A percentile compares a stretch with the other conserved stretches of the same genome.
Evolutionary conservation across 1,140 invertebrate species (phyloP).

Genomic region (Drosophila pachea): DNA sequence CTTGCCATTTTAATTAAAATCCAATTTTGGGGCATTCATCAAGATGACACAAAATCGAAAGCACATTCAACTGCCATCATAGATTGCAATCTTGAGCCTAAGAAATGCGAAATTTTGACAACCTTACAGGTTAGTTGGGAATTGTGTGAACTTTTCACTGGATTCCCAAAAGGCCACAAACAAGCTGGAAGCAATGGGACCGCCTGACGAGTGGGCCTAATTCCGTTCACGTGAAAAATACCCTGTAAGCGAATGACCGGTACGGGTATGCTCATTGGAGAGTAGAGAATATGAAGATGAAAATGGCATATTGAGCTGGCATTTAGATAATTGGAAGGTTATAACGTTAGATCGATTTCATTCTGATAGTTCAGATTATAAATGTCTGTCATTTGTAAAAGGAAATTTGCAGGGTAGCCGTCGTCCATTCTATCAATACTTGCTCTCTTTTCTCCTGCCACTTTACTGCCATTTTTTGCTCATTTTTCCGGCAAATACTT

Average conservation of each 20-base stretch:
- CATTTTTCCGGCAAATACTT: conserved; percentile 65
- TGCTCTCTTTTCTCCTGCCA: no score
- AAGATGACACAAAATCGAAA: conserved; percentile 10
- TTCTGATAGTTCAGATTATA: no score
- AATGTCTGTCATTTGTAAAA: no score
- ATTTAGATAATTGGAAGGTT: no score
- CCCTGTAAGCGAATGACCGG: neutral
- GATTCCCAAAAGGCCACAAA: neutral
- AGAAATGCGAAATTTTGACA: neutral
- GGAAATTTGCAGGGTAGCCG: no score
- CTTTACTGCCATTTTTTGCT: no score
- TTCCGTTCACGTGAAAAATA: neutral
- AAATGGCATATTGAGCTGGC: no score
- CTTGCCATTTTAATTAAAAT: conserved; percentile 66
- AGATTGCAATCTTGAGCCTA: neutral
- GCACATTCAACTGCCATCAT: neutral
- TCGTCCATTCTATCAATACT: no score
- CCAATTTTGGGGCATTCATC: conserved; percentile 59
- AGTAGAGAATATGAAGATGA: no score
- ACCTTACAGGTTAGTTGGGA: neutral
- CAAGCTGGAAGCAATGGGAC: neutral
- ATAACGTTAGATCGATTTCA: no score
- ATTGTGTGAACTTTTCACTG: neutral
- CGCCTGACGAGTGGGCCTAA: neutral
- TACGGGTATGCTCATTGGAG: no score